Percentiles rank a stretch among this genome's conserved stretches.
These are phyloP conservation scores for Polydesmus complanatus DNA, from an alignment of 2,888 invertebrate genomes.

Conservation along the genomic window DNA sequence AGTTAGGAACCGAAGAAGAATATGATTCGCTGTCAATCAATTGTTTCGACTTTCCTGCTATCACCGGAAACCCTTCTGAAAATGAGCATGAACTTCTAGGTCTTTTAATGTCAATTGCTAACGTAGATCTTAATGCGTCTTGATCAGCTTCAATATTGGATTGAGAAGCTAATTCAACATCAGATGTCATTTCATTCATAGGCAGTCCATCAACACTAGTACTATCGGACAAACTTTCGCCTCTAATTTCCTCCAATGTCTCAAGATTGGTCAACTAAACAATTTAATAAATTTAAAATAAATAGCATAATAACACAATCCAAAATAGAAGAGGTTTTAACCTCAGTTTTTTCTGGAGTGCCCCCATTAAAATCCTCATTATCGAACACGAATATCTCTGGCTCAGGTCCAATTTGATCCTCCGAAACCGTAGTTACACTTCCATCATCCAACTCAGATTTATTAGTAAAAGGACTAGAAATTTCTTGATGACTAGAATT, in stretches of 20 bases:
- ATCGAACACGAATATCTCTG: conserved; percentile 59
- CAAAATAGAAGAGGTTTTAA: neutral
- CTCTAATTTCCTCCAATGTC: neutral
- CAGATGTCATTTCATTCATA: conserved; percentile 4
- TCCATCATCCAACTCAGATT: conserved; percentile 13
- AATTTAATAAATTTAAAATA: too few species aligned
- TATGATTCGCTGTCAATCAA: neutral
- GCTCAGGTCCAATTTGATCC: conserved; percentile 9
- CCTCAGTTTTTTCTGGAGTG: conserved; percentile 1
- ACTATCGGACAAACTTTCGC: conserved; percentile 14
- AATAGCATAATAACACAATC: neutral
- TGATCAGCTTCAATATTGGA: neutral
- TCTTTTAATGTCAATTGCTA: neutral
- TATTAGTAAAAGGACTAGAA: neutral
- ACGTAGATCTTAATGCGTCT: neutral
- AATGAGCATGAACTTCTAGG: conserved; percentile 5
- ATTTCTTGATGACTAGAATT: conserved; percentile 9
- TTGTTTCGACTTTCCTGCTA: neutral
- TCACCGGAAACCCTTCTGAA: conserved; percentile 5
- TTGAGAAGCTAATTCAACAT: neutral
- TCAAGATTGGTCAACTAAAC: too few species aligned
- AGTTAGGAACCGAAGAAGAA: conserved; percentile 13
- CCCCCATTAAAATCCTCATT: conserved; percentile 22
- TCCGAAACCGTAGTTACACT: conserved; percentile 1
- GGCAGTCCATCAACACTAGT: conserved; percentile 13